Base-by-base conservation (phyloP, 2,888 invertebrate species). In the Rhabditoides inermis region DNA sequence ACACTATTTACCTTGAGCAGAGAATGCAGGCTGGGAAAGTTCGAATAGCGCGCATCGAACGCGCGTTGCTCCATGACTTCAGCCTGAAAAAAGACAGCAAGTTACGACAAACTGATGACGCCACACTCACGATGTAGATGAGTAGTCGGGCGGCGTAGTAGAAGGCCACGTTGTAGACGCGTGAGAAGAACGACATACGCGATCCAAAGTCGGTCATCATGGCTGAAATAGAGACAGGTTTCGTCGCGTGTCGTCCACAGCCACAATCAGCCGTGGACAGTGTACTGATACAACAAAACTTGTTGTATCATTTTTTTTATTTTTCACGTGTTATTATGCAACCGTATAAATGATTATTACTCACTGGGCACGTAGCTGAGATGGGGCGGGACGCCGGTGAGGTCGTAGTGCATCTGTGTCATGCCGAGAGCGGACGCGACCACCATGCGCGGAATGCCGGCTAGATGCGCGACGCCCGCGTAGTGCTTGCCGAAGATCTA, bases 291-390 rank as follows among this genome's bases (percentile, higher is more conserved):
- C n/a, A n/a, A n/a, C n/a, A n/a, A n/a, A 32, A n/a, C n/a, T n/a
- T n/a, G n/a, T n/a, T n/a, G n/a, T n/a, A n/a, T n/a, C n/a, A n/a
- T n/a, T n/a, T n/a, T n/a, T n/a, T n/a, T n/a, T n/a, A n/a, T n/a
- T n/a, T n/a, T n/a, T n/a, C n/a, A n/a, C n/a, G n/a, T n/a, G n/a
- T n/a, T n/a, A n/a, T n/a, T n/a, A n/a, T n/a, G n/a, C n/a, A n/a
- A n/a, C n/a, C n/a, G n/a, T n/a, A n/a, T n/a, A n/a, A n/a, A n/a
- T n/a, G n/a, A n/a, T n/a, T n/a, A n/a, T n/a, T n/a, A n/a, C 42
- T 2, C 10, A 56, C 56, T 45, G 22, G 58, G 58, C 7, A 55
- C 52, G 42, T 53, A 49, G 51, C 58, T 58, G n/a, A 58, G 45
- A 6, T 49, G 44, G 3, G 49, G 27, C 4, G 46, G 35, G 3